phyloP scores from a whole-genome alignment of 2,113 vertebrate genomes.

The Aldabrachelys gigantea region DNA sequence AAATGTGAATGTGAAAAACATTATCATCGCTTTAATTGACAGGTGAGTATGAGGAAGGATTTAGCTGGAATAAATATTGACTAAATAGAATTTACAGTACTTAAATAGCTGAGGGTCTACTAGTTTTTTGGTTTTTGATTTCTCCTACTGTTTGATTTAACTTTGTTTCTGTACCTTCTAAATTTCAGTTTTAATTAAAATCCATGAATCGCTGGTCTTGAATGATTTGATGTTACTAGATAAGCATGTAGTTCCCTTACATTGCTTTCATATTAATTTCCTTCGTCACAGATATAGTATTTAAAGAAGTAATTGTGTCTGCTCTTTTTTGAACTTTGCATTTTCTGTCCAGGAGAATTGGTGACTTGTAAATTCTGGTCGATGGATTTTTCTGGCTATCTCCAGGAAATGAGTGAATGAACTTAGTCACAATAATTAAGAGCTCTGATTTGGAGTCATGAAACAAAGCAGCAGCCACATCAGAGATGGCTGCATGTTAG shows the following conservation, averaged over 20 bases:
- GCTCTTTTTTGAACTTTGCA: background rate
- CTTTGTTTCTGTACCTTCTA: background rate
- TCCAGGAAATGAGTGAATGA: background rate
- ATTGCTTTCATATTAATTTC: background rate
- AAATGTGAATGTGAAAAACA: conserved; percentile 99
- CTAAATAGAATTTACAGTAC: background rate
- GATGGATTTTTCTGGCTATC: background rate
- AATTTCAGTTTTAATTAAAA: background rate
- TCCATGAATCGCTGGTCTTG: background rate
- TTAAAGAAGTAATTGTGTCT: background rate
- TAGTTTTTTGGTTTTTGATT: background rate
- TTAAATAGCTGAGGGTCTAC: background rate
- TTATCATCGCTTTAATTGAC: conserved; percentile 99
- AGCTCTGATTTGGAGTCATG: background rate
- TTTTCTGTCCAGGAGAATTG: background rate
- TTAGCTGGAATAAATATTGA: background rate
- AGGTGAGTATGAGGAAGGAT: conserved; percentile 81
- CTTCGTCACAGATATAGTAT: background rate
- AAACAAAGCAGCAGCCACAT: background rate
- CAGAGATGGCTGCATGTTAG: background rate
- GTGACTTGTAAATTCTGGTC: background rate
- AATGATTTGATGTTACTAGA: background rate
- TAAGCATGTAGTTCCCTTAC: background rate
- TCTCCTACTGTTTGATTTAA: background rate
- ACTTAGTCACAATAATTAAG: background rate